Base-by-base conservation (phyloP, 1,140 invertebrate genomes). In the Bradysia coprophila region DNA sequence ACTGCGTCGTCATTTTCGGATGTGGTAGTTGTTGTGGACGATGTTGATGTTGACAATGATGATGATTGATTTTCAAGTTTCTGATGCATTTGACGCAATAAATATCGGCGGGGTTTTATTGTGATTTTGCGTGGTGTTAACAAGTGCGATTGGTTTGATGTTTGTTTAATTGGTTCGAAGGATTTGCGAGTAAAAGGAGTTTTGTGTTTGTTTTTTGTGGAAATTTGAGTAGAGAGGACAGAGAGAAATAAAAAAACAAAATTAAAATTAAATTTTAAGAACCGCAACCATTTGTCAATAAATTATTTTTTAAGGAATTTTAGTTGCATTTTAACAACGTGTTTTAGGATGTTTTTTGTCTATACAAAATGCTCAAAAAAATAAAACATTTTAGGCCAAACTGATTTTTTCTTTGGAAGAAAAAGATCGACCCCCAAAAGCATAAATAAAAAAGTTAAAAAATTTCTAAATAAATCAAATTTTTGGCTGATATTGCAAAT, bases 1-100 rank as follows among this genome's bases (percentile, higher is more conserved):
- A 75, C 72, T 34, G 77, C 74, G 59, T 81, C 78, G 50, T 80
- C 77, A 47, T 72, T 63, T 47, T 78, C 73, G 10, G 66, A 68
- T 43, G 36, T 38, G n/a, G 24, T 21, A 8, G 34, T 34, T n/a
- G 28, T 33, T 22, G 10, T 22, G 5, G 5, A 22, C 56, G 55
- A 45, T 2, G 34, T n/a, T 20, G 22, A 16, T 46, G 46, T 21
- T 40, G 56, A 66, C 41, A 54, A 9, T 15, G 5, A 10, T 15
- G n/a, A 6, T 15, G 33, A 36, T 36, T 36, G 33, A 36, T 36
- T 16, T 28, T 28, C 24, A 8, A 28, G 6, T 28, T 28, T 28
- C 24, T 28, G 13, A 8, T 28, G n/a, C n/a, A n/a, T n/a, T n/a
- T n/a, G n/a, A n/a, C n/a, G n/a, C n/a, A n/a, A n/a, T n/a, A n/a